Base-by-base conservation (phyloP, 2,888 invertebrate species). In the Sisyra terminalis region DNA sequence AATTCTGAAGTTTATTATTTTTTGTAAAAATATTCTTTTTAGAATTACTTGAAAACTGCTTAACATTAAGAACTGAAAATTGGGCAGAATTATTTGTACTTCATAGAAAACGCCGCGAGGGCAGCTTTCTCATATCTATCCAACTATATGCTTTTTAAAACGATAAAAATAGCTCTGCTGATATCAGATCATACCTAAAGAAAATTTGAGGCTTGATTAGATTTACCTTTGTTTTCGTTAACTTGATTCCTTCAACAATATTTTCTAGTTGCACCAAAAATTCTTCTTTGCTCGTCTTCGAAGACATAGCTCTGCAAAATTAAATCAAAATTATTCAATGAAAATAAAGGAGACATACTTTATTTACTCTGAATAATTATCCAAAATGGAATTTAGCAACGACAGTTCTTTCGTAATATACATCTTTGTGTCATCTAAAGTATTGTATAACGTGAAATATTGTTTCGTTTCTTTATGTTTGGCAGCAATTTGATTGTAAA, bases 391-490 rank as follows among this genome's bases (percentile, higher is more conserved):
- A 64, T 90, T 89, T 16, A 92, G 64, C 42, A 93, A 61, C 16
- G 81, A 79, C 43, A 93, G 70, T 65, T 97, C 96, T 59, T 93
- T 94, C 48, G 81, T 82, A 55, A 94, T 75, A 60, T 94, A 96
- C 32, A 84, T 69, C 61, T 88, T 85, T n/a, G 88, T 87, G 64
- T 96, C 94, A 58, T 90, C 84, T 42, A 96, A 67, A 2, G 92
- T 92, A 61, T 98, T 97, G 64, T 93, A 93, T 47, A 96, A 71
- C 32, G 89, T 90, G 60, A 87, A 97, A 67, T 90, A 94, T 68
- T 96, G 93, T 62, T 96, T 96, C 0, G 96, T 96, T 70, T 97
- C 94, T 58, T 86, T 83, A 60, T 96, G 93, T 55, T 90, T 94
- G 18, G 86, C 83, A 47, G 92, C 84, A 56, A 97, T 84, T 75